phyloP scores from a whole-genome alignment of 1,140 invertebrate species.

The Eubasilissa regina region DNA sequence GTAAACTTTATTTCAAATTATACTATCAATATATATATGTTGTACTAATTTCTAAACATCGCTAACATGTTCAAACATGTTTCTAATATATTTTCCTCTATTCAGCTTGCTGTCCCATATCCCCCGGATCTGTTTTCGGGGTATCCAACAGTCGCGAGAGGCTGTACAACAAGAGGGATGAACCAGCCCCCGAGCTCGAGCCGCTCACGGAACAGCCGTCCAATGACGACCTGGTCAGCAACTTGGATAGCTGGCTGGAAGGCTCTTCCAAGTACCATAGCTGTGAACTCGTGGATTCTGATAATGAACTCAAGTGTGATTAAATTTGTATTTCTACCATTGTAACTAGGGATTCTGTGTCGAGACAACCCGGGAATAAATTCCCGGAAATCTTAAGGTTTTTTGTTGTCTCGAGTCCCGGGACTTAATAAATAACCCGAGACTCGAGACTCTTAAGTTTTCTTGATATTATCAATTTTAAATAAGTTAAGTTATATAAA shows the following conservation, averaged over 20 bases:
- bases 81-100: constrained; percentile 45
- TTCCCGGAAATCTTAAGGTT: too few relatives aligned
- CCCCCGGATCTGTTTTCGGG: constrained; percentile 65
- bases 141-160: constrained; percentile 66
- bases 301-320: constrained; percentile 68
- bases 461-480: too few relatives aligned
- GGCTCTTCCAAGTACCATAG: constrained; percentile 83
- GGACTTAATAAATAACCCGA: too few relatives aligned
- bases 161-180: constrained; percentile 62
- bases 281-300: constrained; percentile 79
- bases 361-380: too few relatives aligned
- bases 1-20: too few relatives aligned
- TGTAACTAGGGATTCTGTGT: not conserved
- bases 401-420: not conserved
- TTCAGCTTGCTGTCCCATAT: constrained; percentile 60
- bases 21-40: too few relatives aligned
- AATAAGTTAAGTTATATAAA: too few relatives aligned
- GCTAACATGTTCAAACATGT: too few relatives aligned
- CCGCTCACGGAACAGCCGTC: constrained; percentile 77
- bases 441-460: too few relatives aligned
- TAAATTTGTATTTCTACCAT: not conserved
- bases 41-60: too few relatives aligned
- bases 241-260: constrained; percentile 80
- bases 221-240: constrained; percentile 77
- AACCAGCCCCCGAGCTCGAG: constrained; percentile 72